phyloP scores from a whole-genome alignment of 2,113 vertebrate species.

The Thomomys bottae region DNA sequence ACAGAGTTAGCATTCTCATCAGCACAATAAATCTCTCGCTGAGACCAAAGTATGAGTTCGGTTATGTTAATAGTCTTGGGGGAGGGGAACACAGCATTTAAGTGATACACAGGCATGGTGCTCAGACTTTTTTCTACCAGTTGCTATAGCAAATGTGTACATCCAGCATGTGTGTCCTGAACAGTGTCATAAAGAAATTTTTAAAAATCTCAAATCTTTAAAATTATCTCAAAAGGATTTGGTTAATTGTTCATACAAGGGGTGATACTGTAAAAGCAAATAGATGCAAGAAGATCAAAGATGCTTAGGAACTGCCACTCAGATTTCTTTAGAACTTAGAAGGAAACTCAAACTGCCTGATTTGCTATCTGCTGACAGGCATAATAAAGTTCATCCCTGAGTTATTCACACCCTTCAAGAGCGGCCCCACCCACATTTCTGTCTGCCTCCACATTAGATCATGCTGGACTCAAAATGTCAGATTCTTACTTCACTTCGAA shows the following conservation, averaged over 20 bases:
- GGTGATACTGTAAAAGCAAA: not conserved
- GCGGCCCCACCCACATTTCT: not conserved
- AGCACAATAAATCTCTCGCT: not conserved
- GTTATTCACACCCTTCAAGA: not conserved
- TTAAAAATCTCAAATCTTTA: no score
- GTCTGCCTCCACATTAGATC: not conserved
- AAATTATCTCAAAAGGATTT: not conserved
- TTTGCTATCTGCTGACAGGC: not conserved
- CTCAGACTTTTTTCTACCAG: not conserved
- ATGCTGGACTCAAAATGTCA: not conserved
- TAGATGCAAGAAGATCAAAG: not conserved
- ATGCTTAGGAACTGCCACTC: not conserved
- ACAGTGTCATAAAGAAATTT: not conserved
- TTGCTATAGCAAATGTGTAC: not conserved
- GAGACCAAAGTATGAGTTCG: not conserved
- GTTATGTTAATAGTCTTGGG: accelerated
- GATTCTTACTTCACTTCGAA: not conserved
- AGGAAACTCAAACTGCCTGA: not conserved
- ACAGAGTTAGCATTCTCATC: not conserved
- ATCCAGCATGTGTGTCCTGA: not conserved
- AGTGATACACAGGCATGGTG: not conserved
- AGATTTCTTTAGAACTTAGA: not conserved
- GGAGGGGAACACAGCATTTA: not conserved
- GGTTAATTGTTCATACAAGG: not conserved
- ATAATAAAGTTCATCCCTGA: not conserved